These are phyloP conservation scores for Vanessa atalanta DNA, from an alignment of 1,140 invertebrate species.

Conservation along the genomic window DNA sequence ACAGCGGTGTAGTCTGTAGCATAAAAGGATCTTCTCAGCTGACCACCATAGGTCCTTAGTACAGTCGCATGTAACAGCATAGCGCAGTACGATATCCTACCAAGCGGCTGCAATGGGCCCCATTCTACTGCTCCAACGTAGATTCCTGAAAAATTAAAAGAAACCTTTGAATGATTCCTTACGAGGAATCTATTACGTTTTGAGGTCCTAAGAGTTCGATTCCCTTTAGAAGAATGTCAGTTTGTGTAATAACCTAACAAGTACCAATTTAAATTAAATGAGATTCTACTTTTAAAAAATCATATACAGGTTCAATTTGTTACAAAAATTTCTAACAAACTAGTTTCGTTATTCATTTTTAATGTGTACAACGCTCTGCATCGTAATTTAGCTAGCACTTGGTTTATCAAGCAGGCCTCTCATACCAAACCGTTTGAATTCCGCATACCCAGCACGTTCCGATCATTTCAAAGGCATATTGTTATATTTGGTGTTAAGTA, in stretches of 20 bases:
- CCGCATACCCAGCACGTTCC: slow-evolving; percentile 18
- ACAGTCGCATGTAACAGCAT: slow-evolving; percentile 72
- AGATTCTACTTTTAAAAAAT: no score
- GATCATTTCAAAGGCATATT: slow-evolving; percentile 16
- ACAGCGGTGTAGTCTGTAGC: slow-evolving; percentile 74
- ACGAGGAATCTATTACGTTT: no score
- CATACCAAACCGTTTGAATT: slow-evolving; percentile 11
- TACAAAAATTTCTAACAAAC: no score
- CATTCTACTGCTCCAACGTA: slow-evolving; percentile 68
- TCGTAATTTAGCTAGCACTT: neutral
- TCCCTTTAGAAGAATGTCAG: no score
- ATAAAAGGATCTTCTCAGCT: slow-evolving; percentile 70
- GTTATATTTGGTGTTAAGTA: slow-evolving; percentile 26
- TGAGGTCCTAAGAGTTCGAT: no score
- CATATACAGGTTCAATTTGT: no score
- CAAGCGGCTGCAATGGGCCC: slow-evolving; percentile 70
- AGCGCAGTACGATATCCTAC: slow-evolving; percentile 69
- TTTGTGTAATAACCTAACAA: no score
- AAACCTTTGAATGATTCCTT: neutral
- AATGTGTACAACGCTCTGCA: neutral
- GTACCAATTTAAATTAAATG: no score
- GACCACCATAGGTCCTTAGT: slow-evolving; percentile 69
- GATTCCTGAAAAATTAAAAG: slow-evolving; percentile 49
- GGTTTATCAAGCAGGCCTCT: neutral
- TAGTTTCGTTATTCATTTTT: no score